Base-by-base conservation (phyloP, 1,140 invertebrate genomes). In the Drosophila kurseongensis region DNA sequence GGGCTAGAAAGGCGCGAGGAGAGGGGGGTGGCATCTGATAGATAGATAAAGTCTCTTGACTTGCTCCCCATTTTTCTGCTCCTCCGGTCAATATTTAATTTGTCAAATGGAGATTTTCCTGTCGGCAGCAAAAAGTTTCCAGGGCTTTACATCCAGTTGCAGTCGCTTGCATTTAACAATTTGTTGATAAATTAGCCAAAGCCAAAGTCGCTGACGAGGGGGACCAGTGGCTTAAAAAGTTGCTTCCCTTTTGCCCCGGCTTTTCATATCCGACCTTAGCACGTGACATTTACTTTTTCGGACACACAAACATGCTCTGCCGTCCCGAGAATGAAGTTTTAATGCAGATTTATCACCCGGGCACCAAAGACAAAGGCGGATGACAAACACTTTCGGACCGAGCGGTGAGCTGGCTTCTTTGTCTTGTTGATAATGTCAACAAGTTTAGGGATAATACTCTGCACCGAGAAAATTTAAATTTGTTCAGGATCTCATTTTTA, bases 121-220 rank as follows among this genome's bases (percentile, higher is more conserved):
- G 65, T 68, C 65, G 65, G 12, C 50, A 23, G n/a, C 35, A 27
- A 35, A 45, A 73, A 45, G 44, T 59, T 61, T 16, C 52, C 23
- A 13, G 54, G 29, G 29, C 55, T 60, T 40, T 66, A 38, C 18
- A 36, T 68, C 48, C 54, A 54, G 71, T 67, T 59, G 55, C 62
- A 57, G 69, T 74, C 35, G 47, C 54, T 63, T 52, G 79, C 79
- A 59, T 61, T 84, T 74, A 85, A 68, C 68, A 84, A 84, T 84
- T 85, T 85, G 68, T 55, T 86, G 82, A 86, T 86, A 81, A 86
- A 85, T 85, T 85, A 85, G 75, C 82, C 62, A 82, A 77, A 73
- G 77, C 51, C 62, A 77, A 56, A 18, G 41, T 23, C 41, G 41
- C 58, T 75, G 79, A 78, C 59, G 67, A 42, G 48, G 5, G 36